Base-by-base conservation (phyloP, 2,888 invertebrate genomes). In the Ypsolopha scabrella region DNA sequence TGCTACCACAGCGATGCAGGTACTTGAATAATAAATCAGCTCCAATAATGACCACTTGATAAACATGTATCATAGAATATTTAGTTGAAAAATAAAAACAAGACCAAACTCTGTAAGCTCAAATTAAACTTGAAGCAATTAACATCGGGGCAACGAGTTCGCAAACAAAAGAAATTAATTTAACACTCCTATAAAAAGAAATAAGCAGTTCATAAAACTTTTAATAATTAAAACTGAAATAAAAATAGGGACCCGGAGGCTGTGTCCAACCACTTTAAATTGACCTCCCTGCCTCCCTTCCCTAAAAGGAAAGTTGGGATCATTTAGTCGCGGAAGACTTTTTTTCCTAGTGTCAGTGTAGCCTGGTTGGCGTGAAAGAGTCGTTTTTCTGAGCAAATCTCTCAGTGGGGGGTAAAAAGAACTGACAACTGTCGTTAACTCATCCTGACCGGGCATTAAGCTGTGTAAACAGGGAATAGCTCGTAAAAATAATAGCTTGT, bases 181-280 rank as follows among this genome's bases (percentile, higher is more conserved):
- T 72, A 77, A 80, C 81, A 81, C 80, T 72, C 71, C 73, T 80
- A 72, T 85, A 80, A 86, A 85, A 86, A 77, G 70, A 77, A 83
- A 80, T 81, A 82, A 81, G 81, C 85, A 86, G 81, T 83, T 80
- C 75, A 82, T 85, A 80, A 80, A 83, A 85, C 75, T 86, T 85
- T 82, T 80, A 75, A 81, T 83, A 85, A 85, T 85, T 85, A 85
- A 85, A 83, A 83, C 72, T 76, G 73, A 64, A 80, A 80, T 82
- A 79, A 83, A 82, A 83, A 81, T 77, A 73, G 67, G 66, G 67
- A 70, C 69, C 68, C 64, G 67, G 60, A 63, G 71, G 68, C 64
- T 55, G 60, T 55, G 57, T 55, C 50, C 53, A 54, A 50, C 81
- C 75, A 72, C 56, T 59, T 49, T 64, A 63, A 39, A 35, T 50